Conservation (phyloP, 2,888 invertebrate genomes). For the Eilema sororculum region DNA sequence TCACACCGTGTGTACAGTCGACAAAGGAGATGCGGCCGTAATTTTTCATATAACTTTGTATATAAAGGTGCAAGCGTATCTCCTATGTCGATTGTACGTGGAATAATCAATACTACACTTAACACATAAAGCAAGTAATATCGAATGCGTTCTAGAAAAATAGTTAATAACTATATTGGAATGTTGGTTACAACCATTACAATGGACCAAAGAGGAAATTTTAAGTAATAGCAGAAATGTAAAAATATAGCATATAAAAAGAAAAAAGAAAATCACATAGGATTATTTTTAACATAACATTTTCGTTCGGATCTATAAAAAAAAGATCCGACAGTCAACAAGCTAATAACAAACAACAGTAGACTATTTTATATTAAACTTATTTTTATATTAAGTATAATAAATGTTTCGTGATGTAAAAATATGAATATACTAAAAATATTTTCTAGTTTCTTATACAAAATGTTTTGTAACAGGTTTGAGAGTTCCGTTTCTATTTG, state of each 20-base stretch:
- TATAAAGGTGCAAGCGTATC: too few relatives aligned
- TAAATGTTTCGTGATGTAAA: slow-evolving; percentile 42
- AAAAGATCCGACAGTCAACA: slow-evolving; percentile 21
- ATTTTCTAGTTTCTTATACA: slow-evolving; percentile 20
- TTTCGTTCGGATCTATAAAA: slow-evolving; percentile 5
- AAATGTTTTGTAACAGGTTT: slow-evolving; percentile 17
- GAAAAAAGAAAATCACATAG: background rate
- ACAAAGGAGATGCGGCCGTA: too few relatives aligned
- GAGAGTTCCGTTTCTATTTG: slow-evolving; percentile 37
- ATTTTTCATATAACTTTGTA: too few relatives aligned
- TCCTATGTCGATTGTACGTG: too few relatives aligned
- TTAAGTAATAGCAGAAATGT: background rate
- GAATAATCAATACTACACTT: background rate
- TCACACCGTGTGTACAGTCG: too few relatives aligned
- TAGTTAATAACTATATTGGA: slow-evolving; percentile 1
- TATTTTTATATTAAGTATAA: slow-evolving; percentile 25
- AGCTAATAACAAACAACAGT: slow-evolving; percentile 32
- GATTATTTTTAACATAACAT: slow-evolving; percentile 9
- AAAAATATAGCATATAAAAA: background rate
- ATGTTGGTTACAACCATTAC: slow-evolving; percentile 1
- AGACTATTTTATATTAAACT: slow-evolving; percentile 31
- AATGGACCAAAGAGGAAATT: background rate
- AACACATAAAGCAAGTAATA: background rate
- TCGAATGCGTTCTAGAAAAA: background rate
- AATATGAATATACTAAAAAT: slow-evolving; percentile 50